Conservation (phyloP, 2,888 invertebrate species). For the Nomada fabriciana region DNA sequence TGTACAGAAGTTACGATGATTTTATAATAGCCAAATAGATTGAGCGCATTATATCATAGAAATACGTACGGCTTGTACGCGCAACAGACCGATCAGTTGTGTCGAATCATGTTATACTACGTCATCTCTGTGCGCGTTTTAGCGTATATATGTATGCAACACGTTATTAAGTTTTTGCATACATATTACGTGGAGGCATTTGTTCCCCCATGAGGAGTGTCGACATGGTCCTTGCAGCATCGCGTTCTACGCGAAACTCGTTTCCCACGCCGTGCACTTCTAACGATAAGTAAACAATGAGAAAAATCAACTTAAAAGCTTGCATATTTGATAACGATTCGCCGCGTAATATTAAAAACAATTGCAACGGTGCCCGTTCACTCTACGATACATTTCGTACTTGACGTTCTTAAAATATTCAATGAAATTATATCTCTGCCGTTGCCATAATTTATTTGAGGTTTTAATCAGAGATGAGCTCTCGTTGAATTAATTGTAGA, state of each 20-base stretch:
- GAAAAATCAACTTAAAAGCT: too few relatives aligned
- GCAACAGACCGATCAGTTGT: slow-evolving; percentile 43
- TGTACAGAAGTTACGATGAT: slow-evolving; percentile 45
- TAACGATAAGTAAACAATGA: not conserved
- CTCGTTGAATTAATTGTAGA: not conserved
- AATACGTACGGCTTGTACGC: slow-evolving; percentile 20
- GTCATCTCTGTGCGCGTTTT: slow-evolving; percentile 5
- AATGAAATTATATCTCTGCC: too few relatives aligned
- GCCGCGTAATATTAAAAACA: not conserved
- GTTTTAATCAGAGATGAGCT: not conserved
- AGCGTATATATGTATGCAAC: not conserved
- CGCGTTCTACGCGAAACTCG: not conserved
- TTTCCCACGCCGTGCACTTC: not conserved
- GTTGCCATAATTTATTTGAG: not conserved
- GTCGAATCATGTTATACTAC: slow-evolving; percentile 48
- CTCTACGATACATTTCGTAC: not conserved
- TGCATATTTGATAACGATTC: not conserved
- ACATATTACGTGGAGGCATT: slow-evolving; percentile 33
- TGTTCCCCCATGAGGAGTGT: slow-evolving; percentile 3
- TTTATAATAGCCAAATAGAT: slow-evolving; percentile 57
- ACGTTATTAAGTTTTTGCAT: slow-evolving; percentile 30
- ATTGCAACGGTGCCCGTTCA: not conserved
- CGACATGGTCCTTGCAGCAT: slow-evolving; percentile 4
- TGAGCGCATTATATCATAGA: slow-evolving; percentile 54
- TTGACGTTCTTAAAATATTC: too few relatives aligned